phyloP scores from a whole-genome alignment of 2,797 vertebrate genomes.

The Myotis daubentonii region DNA sequence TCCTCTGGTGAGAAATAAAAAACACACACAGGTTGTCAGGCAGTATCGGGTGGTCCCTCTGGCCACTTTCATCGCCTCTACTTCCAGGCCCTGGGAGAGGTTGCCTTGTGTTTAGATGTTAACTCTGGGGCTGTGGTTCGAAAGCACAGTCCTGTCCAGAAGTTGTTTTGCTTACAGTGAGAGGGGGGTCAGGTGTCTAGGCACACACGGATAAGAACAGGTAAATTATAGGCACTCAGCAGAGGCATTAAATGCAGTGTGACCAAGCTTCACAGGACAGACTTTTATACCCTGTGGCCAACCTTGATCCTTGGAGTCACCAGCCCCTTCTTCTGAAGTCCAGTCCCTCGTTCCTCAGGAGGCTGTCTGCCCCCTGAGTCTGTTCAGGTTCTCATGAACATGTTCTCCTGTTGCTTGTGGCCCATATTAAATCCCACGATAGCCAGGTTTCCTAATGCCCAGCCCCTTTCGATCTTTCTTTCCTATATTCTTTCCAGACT shows the following conservation, averaged over 20 bases:
- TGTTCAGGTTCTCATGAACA: background rate
- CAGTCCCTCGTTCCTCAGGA: background rate
- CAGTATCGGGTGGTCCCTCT: background rate
- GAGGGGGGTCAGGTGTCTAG: background rate
- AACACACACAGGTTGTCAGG: background rate
- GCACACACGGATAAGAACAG: background rate
- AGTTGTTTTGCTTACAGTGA: background rate
- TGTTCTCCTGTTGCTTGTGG: background rate
- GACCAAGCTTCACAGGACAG: background rate
- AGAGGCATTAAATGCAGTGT: background rate
- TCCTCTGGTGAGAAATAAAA: background rate
- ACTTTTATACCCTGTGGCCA: background rate
- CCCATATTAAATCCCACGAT: background rate
- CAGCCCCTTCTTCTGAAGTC: background rate
- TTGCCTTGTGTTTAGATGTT: background rate
- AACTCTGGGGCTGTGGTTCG: background rate
- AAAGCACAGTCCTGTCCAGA: background rate
- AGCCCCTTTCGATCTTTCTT: background rate
- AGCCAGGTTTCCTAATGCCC: background rate
- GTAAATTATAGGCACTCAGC: no score
- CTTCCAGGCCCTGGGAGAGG: background rate
- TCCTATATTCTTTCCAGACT: background rate
- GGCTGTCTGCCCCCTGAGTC: background rate
- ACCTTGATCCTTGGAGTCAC: background rate
- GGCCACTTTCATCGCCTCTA: background rate